phyloP scores from a whole-genome alignment of 1,140 invertebrate genomes.

The Drosophila pallidifrons region DNA sequence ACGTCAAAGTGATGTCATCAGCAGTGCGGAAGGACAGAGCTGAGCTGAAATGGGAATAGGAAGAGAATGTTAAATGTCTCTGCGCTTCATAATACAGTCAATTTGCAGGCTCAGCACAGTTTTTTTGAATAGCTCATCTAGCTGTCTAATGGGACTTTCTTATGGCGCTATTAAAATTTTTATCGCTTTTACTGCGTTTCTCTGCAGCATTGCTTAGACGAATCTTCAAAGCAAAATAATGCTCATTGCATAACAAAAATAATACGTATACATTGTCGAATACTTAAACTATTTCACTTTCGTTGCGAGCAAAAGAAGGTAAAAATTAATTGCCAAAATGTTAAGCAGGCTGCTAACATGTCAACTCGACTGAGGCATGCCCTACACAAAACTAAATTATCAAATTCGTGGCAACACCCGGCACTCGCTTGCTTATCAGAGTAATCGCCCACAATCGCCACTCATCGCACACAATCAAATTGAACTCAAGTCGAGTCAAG shows the following conservation, averaged over 20 bases:
- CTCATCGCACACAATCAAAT: neutral
- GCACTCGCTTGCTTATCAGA: neutral
- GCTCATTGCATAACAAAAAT: conserved; percentile 2
- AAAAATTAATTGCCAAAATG: conserved; percentile 36
- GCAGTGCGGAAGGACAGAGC: neutral
- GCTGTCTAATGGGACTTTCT: conserved; percentile 12
- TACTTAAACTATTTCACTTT: conserved; percentile 64
- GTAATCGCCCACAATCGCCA: conserved; percentile 9
- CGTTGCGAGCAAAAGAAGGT: conserved; percentile 39
- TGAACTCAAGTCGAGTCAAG: conserved; percentile 3
- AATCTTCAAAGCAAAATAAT: neutral
- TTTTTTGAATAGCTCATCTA: conserved; percentile 5
- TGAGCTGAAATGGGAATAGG: neutral
- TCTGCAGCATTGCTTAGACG: neutral
- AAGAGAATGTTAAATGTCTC: conserved; percentile 6
- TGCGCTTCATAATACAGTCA: neutral
- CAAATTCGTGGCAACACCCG: neutral
- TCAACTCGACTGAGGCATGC: conserved; percentile 36
- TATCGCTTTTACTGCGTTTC: conserved; percentile 26
- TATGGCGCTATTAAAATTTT: conserved; percentile 17
- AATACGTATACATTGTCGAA: conserved; percentile 13
- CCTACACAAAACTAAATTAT: conserved; percentile 31
- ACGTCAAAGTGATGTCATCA: conserved; percentile 59
- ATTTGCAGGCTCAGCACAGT: neutral
- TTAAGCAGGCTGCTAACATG: conserved; percentile 9